Evolutionary conservation across 2,113 vertebrate genomes (phyloP).

Genomic region (Periophthalmodon schlosseri): DNA sequence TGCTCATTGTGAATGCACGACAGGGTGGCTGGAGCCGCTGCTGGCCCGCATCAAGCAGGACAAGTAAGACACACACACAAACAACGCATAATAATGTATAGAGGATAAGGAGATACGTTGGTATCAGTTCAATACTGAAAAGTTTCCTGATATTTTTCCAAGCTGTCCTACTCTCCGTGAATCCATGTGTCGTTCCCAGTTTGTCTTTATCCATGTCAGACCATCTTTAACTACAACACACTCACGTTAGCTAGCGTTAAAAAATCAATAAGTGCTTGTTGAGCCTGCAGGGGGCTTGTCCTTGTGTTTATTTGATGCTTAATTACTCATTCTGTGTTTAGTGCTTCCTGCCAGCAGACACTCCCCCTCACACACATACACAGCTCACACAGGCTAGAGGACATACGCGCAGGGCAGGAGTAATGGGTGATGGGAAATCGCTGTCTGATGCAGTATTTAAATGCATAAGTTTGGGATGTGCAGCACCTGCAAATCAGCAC

Average conservation of each 20-base stretch:
- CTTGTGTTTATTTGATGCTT: slow-evolving; percentile 65
- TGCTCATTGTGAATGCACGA: slow-evolving; percentile 97
- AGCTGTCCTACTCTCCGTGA: neutral
- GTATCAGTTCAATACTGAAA: neutral
- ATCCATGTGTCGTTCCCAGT: neutral
- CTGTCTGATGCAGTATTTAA: slow-evolving; percentile 13
- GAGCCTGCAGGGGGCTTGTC: slow-evolving; percentile 48
- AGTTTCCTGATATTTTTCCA: neutral
- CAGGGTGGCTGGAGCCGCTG: slow-evolving; percentile 95
- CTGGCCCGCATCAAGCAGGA: slow-evolving; percentile 93
- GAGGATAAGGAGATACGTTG: neutral
- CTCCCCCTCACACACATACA: slow-evolving; percentile 1
- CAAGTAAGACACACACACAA: slow-evolving; percentile 79
- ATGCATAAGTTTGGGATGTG: slow-evolving; percentile 20
- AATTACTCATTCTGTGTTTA: slow-evolving; percentile 62
- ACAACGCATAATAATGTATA: slow-evolving; percentile 1
- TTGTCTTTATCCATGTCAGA: neutral
- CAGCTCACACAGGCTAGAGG: slow-evolving; percentile 10
- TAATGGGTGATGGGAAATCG: slow-evolving; percentile 27
- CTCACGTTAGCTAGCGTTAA: slow-evolving; percentile 24
- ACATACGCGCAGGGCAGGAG: neutral
- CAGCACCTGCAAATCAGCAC: slow-evolving; percentile 23
- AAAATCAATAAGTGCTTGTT: slow-evolving; percentile 62
- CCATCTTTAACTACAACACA: neutral
- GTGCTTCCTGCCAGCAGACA: slow-evolving; percentile 32